phyloP scores from a whole-genome alignment of 2,797 vertebrate genomes.

The Intellagama lesueurii region DNA sequence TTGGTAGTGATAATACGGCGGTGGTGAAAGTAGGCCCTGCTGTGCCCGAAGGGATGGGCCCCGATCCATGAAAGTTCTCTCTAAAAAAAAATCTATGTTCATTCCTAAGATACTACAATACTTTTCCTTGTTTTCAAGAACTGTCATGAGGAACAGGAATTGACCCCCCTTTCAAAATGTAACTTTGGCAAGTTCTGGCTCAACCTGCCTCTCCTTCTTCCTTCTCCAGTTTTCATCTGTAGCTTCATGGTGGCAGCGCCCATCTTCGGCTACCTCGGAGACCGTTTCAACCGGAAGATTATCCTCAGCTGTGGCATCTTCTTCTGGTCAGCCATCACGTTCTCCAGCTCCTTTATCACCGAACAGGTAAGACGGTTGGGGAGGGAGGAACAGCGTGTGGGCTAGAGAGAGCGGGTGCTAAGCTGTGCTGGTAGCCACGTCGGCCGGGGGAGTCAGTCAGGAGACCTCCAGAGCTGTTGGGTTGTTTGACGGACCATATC shows the following conservation, averaged over 20 bases:
- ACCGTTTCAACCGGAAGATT: conserved; percentile 90
- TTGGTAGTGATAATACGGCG: too few relatives aligned
- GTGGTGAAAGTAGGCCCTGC: too few relatives aligned
- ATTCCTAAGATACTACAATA: too few relatives aligned
- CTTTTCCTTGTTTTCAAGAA: too few relatives aligned
- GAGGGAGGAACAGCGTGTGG: neutral
- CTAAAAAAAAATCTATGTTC: too few relatives aligned
- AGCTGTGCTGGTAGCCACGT: rapidly evolving
- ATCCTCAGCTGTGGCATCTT: conserved; percentile 91
- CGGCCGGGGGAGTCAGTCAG: neutral
- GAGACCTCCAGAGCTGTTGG: neutral
- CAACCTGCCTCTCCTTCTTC: conserved; percentile 26
- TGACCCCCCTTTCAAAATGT: too few relatives aligned
- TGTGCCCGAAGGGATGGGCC: too few relatives aligned
- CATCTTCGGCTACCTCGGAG: conserved; percentile 90
- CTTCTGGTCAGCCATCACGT: conserved; percentile 89
- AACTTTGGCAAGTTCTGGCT: neutral
- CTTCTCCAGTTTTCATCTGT: conserved; percentile 87
- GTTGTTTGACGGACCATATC: too few relatives aligned
- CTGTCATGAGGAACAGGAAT: too few relatives aligned
- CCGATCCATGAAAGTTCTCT: too few relatives aligned
- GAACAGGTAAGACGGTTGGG: conserved; percentile 80
- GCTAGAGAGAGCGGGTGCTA: neutral
- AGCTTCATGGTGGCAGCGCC: conserved; percentile 91
- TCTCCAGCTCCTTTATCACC: conserved; percentile 90